Base-by-base conservation (phyloP, 1,140 invertebrate species). In the Odontomachus brunneus region DNA sequence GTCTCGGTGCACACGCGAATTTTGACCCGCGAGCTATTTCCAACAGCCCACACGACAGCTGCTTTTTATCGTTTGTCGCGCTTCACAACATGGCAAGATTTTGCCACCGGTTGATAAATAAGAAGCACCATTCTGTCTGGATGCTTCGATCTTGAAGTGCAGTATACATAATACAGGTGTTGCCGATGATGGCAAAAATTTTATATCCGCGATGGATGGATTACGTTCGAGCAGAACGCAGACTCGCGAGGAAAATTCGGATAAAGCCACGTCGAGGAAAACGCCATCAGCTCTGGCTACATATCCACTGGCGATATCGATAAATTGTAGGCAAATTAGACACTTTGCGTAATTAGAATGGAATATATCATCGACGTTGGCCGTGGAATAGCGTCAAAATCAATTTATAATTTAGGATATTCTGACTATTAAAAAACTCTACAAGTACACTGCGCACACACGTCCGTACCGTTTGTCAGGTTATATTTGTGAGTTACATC, bases 51-150 rank as follows among this genome's bases (percentile, higher is more conserved):
- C 22, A 15, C 82, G 33, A 72, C 82, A 59, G 38, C 63, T 83
- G 73, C 44, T 78, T 83, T 78, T 83, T 78, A 83, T 83, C 73
- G 73, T 78, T 69, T 26, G 29, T 75, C 81, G 63, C 63, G 65
- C 33, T 69, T 15, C 44, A 53, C 57, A 38, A 73, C 44, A 0
- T 57, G 17, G 14, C 38, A 49, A 80, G 17, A 80, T 48, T 76
- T 76, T 38, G 65, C 22, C 22, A 17, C 15, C 75, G 29, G 17
- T 17, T 69, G 22, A 80, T 80, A 80, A 80, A 80, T 44, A 80
- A 80, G 44, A 80, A 38, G 29, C 51, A 57, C 14, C 33, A 17
- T 14, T 7, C 29, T 33, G n/a, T 59, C 26, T n/a, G 22, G 60
- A 15, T 53, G 15, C 26, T 67, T 26, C 51, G 17, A 1, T 44